phyloP scores from a whole-genome alignment of 2,888 invertebrate species.

The Macropis europaea region DNA sequence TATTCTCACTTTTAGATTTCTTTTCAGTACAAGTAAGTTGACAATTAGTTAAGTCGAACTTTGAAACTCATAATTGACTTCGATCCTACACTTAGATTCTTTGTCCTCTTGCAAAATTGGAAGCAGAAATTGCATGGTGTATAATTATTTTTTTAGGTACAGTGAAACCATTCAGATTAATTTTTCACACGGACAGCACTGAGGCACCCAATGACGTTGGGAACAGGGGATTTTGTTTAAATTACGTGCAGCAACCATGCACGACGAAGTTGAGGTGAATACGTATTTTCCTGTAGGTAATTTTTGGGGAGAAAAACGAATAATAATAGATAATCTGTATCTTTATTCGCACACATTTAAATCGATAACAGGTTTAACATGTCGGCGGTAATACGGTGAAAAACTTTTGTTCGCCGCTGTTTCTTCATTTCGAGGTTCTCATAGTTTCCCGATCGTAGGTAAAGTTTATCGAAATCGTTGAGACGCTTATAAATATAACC shows the following conservation, averaged over 20 bases:
- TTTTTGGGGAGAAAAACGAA: not conserved
- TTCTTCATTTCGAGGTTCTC: not conserved
- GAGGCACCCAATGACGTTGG: constrained; percentile 89
- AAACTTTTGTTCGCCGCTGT: not conserved
- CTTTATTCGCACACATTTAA: constrained; percentile 19
- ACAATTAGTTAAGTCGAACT: not conserved
- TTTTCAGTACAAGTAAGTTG: not conserved
- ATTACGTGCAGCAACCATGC: constrained; percentile 92
- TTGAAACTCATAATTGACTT: too few relatives aligned
- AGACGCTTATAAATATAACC: not conserved
- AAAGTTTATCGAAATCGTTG: not conserved
- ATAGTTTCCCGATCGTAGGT: not conserved
- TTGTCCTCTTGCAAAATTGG: too few relatives aligned
- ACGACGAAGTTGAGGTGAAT: constrained; percentile 81
- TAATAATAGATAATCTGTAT: not conserved
- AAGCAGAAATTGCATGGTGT: not conserved
- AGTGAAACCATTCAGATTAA: constrained; percentile 89
- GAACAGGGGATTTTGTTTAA: constrained; percentile 91
- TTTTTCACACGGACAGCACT: constrained; percentile 88
- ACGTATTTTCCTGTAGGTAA: not conserved
- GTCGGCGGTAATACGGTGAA: constrained; percentile 9
- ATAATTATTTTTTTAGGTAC: constrained; percentile 83
- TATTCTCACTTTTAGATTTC: constrained; percentile 49
- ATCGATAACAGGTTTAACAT: constrained; percentile 12
- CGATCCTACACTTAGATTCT: too few relatives aligned